Evolutionary conservation across 2,888 invertebrate genomes (phyloP), one percentile per base, ranked within the genome.

Genomic region (Oscheius sp.): DNA sequence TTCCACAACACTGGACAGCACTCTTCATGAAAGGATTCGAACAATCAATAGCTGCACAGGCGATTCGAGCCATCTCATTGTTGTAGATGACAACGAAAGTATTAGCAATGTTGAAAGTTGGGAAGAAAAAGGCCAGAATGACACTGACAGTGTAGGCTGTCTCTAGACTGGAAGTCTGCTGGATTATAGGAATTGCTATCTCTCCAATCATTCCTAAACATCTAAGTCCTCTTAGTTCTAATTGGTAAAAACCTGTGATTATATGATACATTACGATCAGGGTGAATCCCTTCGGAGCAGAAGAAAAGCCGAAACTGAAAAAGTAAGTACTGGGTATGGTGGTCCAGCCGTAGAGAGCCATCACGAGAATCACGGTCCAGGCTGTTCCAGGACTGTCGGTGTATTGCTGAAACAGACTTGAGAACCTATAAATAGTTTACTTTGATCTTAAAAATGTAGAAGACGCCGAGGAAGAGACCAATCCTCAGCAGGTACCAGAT

Each of bases 241-340:
- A 10, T 13, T n/a, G 1, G 48, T 10, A 29, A 1, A 48, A 42
- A 78, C 81, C 79, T 13, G 79, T 74, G 53, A 84, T 82, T 29
- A 84, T 77, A 51, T 85, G 79, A 74, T 76, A 85, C 84, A 84
- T 80, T 21, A 85, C 84, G 51, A 85, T 84, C 68, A 85, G 59
- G 0, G 85, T 84, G 74, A 84, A 85, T 29, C 85, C 84, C 50
- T 85, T 85, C 3, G 84, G 84, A n/a, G 84, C 84, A 1, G 79
- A 74, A 35, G 73, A 74, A 74, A 84, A 84, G 1, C 72, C 60
- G 70, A 84, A 84, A 47, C 80, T 80, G 72, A 85, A 80, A 48
- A 78, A 76, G 74, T 84, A 84, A 5, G 80, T 80, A 62, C 57
- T 73, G 1, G 84, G 85, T n/a, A 84, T 81, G 7, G 77, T 71